These are phyloP conservation scores for Condylura cristata DNA, from an alignment of 2,113 vertebrate genomes.

Conservation along the genomic window DNA sequence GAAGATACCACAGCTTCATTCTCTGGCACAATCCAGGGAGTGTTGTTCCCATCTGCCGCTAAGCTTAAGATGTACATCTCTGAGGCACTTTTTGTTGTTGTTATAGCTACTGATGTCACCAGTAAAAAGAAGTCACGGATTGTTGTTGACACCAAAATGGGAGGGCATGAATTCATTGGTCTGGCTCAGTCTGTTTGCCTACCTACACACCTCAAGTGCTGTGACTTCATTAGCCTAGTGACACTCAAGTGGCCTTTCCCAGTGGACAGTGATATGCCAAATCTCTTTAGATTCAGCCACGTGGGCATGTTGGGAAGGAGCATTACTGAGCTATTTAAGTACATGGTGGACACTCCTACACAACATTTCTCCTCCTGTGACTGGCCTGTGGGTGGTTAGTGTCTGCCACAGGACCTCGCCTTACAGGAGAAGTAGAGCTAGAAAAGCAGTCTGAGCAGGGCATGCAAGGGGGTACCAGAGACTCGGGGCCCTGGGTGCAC, in stretches of 20 bases:
- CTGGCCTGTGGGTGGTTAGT: neutral
- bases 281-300: neutral
- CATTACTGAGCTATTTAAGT: neutral
- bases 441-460: neutral
- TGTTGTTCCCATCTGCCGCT: conserved; percentile 33
- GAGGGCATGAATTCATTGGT: neutral
- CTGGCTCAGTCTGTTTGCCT: neutral
- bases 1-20: neutral
- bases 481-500: neutral
- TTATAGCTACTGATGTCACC: neutral
- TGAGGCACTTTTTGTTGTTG: neutral
- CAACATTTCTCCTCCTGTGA: neutral
- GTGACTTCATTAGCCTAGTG: neutral
- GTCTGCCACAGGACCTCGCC: neutral
- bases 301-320: neutral
- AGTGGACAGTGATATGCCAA: neutral
- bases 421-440: neutral
- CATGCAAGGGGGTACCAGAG: neutral
- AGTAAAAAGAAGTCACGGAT: neutral
- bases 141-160: neutral
- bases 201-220: neutral
- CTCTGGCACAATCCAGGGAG: neutral
- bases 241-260: neutral
- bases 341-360: neutral
- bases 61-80: neutral